These are phyloP conservation scores for Morpho achilles DNA, from an alignment of 2,888 invertebrate species.

Conservation along the genomic window DNA sequence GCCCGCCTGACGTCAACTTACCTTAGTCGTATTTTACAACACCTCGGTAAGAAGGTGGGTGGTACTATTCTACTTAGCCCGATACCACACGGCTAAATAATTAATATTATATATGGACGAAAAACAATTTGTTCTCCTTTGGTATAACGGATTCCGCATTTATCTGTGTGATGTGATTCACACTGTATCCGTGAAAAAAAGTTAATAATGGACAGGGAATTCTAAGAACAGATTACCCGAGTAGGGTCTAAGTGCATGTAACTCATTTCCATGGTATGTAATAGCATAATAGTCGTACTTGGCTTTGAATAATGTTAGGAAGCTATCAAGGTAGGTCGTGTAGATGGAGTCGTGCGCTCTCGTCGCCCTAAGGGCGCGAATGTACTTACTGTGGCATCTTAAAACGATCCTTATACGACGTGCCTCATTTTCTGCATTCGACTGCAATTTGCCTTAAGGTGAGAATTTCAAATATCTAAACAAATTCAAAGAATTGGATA, in stretches of 20 bases:
- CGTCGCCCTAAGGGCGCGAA: slow-evolving; percentile 36
- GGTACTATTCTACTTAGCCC: too few species aligned
- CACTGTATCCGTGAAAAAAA: too few species aligned
- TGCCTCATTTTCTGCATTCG: slow-evolving; percentile 27
- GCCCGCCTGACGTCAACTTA: too few species aligned
- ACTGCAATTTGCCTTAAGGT: slow-evolving; percentile 13
- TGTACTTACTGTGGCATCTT: slow-evolving; percentile 18
- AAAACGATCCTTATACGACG: slow-evolving; percentile 20
- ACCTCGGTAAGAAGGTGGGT: too few species aligned
- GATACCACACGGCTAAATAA: too few species aligned
- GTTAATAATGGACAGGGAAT: not conserved
- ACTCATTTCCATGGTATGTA: slow-evolving; percentile 20
- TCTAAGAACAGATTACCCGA: slow-evolving; percentile 10
- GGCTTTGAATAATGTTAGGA: slow-evolving; percentile 40
- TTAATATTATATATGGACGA: too few species aligned
- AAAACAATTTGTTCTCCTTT: too few species aligned
- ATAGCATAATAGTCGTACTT: slow-evolving; percentile 22
- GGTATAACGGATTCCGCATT: too few species aligned
- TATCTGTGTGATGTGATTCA: too few species aligned
- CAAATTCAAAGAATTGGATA: not conserved
- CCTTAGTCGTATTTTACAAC: too few species aligned
- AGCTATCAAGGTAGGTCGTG: slow-evolving; percentile 44
- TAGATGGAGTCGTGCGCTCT: slow-evolving; percentile 49
- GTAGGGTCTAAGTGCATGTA: slow-evolving; percentile 15
- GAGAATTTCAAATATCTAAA: slow-evolving; percentile 1